Evolutionary conservation across 2,888 invertebrate species (phyloP), one percentile per base, ranked within the genome.

Genomic region (Crepidodera aurea): DNA sequence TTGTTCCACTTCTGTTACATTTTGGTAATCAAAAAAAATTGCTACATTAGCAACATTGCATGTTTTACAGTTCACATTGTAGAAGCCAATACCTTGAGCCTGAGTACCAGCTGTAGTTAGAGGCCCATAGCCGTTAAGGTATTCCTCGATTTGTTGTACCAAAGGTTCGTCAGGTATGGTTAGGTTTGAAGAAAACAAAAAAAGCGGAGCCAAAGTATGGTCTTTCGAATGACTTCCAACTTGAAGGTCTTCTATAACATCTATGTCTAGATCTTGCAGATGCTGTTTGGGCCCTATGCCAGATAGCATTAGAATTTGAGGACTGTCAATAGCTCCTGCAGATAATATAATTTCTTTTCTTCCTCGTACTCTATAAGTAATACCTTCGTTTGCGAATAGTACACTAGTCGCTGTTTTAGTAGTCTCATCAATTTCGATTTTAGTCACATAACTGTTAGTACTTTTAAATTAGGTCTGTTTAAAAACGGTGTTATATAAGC

Each of bases 401-500:
- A 56, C 56, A 0, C 90, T 91, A 1, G 79, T 78, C 0, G 88
- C 88, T 10, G 76, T 77, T 72, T 86, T 89, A 1, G 84, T 84
- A 0, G 70, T 22, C 0, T 85, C 82, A 69, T 90, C 84, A 5
- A 91, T 86, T 12, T 88, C 79, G 75, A 5, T 83, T 83, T 8
- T 78, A 0, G 85, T 87, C 0, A 86, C 92, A 61, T 86, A 87
- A 3, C 91, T 87, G 89, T 88, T 0, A 90, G 86, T 1, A 93
- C 83, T 76, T 87, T 85, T 10, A 93, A 83, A 74, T 93, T 93
- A 7, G 74, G 70, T 18, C 91, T 83, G 5, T 82, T 75, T 10
- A 85, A 80, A 4, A 88, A 84, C 0, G 92, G 90, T 67, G 86
- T 84, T 8, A 92, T 81, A 77, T 91, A 93, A 0, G 92, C 91